These are phyloP conservation scores for Lutjanus erythropterus DNA, from an alignment of 2,113 vertebrate species.

Conservation along the genomic window DNA sequence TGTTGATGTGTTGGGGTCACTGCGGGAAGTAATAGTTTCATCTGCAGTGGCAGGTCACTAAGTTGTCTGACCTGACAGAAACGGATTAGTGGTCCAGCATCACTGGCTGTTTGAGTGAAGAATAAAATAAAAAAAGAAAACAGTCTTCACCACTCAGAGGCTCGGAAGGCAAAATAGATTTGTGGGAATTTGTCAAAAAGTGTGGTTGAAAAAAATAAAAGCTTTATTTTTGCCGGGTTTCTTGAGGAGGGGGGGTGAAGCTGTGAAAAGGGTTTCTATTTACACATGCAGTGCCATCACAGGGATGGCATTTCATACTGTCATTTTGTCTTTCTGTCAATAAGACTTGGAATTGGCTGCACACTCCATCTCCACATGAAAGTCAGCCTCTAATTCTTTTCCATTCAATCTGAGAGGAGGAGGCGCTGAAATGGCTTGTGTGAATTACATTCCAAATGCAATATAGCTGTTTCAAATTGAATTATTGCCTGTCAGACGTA, in stretches of 20 bases:
- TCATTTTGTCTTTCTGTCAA: constrained; percentile 66
- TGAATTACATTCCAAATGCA: constrained; percentile 75
- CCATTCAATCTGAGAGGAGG: constrained; percentile 64
- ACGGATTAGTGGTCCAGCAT: constrained; percentile 52
- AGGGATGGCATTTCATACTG: constrained; percentile 31
- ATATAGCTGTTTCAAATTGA: constrained; percentile 76
- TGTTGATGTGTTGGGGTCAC: constrained; percentile 71
- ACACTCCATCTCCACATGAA: constrained; percentile 65
- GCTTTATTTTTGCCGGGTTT: constrained; percentile 31
- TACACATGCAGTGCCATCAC: constrained; percentile 46
- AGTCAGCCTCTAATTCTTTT: constrained; percentile 67
- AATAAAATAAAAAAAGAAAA: no score
- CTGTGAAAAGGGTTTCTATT: constrained; percentile 56
- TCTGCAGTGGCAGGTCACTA: constrained; percentile 56
- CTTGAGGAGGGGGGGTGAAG: neutral
- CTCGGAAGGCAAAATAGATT: constrained; percentile 45
- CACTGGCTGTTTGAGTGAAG: constrained; percentile 25
- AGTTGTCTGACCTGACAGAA: constrained; percentile 65
- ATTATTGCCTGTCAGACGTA: constrained; percentile 71
- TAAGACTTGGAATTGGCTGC: constrained; percentile 62
- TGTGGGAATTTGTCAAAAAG: constrained; percentile 48
- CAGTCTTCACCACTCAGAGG: constrained; percentile 24
- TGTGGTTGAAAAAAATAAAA: constrained; percentile 39
- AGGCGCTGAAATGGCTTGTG: constrained; percentile 50
- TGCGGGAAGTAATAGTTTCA: constrained; percentile 58